Evolutionary conservation across 2,797 vertebrate species (phyloP).

Genomic region (Poecile montanus): DNA sequence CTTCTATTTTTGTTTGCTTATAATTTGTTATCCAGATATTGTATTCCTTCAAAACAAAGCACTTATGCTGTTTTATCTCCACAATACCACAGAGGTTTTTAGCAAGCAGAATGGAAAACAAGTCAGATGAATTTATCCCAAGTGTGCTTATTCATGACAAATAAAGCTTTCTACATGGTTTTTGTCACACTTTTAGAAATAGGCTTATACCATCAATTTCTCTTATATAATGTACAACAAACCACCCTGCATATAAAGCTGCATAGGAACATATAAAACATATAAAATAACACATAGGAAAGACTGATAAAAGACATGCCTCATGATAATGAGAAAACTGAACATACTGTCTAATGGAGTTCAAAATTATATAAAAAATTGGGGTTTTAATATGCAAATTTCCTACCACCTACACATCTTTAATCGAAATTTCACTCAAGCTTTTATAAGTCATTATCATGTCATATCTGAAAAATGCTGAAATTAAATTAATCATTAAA

Average conservation of each 20-base stretch:
- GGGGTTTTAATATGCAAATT: neutral
- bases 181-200: neutral
- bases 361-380: neutral
- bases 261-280: neutral
- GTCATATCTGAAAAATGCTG: neutral
- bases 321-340: neutral
- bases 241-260: neutral
- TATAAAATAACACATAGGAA: neutral
- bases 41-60: constrained; percentile 33
- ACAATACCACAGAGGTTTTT: neutral
- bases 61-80: neutral
- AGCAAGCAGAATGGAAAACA: neutral
- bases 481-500: constrained; percentile 23
- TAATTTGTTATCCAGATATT: neutral
- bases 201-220: neutral
- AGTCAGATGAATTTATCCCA: neutral
- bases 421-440: constrained; percentile 13
- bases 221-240: neutral
- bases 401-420: neutral
- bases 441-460: neutral
- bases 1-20: neutral
- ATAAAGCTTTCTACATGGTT: neutral
- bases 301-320: neutral
- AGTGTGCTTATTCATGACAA: neutral
- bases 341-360: neutral